Conservation (phyloP, 2,888 invertebrate species). For the Catocala fraxini region DNA sequence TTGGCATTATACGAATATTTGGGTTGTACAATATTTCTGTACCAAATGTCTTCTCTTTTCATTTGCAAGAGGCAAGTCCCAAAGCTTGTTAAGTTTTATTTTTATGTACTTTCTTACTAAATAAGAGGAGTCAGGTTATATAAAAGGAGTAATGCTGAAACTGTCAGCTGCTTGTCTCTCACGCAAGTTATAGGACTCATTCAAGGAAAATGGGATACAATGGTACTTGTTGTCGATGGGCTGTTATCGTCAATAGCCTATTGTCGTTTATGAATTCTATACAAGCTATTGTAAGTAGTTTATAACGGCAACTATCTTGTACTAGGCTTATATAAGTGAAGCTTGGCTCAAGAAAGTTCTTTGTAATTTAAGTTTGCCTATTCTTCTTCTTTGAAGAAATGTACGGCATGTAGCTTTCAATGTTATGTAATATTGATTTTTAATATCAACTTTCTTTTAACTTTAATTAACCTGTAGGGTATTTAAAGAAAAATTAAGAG, state of each 20-base stretch:
- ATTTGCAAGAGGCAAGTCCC: too few species aligned
- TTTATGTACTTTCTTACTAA: too few species aligned
- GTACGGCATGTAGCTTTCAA: not conserved
- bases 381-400: slow-evolving; percentile 1
- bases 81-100: too few species aligned
- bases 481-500: too few species aligned
- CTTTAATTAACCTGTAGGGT: too few species aligned
- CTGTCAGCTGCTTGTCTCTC: slow-evolving; percentile 17
- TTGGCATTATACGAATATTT: not conserved
- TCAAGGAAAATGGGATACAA: slow-evolving; percentile 24
- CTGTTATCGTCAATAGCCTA: slow-evolving; percentile 6
- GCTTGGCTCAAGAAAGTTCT: slow-evolving; percentile 10
- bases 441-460: too few species aligned
- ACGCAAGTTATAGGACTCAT: slow-evolving; percentile 12
- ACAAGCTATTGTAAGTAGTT: slow-evolving; percentile 7
- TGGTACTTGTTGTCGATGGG: slow-evolving; percentile 14
- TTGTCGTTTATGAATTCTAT: slow-evolving; percentile 9
- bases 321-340: not conserved
- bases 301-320: slow-evolving; percentile 1
- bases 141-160: not conserved
- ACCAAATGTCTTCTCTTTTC: not conserved
- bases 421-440: too few species aligned
- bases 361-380: slow-evolving; percentile 5
- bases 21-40: not conserved
- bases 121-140: too few species aligned